phyloP scores from a whole-genome alignment of 2,797 vertebrate genomes.

The Atherinosoma microstoma region DNA sequence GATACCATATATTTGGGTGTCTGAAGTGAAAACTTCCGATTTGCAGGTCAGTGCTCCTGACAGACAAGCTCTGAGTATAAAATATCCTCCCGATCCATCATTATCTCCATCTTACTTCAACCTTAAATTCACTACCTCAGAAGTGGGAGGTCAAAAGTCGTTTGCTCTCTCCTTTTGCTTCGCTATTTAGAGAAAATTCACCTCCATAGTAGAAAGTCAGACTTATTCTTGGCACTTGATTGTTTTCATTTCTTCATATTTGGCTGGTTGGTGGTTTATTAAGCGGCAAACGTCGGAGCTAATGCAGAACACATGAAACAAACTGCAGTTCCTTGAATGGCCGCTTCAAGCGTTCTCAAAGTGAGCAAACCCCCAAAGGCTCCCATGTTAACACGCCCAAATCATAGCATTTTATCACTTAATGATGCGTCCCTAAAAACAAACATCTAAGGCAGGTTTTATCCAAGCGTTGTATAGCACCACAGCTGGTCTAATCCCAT shows the following conservation, averaged over 20 bases:
- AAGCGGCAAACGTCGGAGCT: too few species aligned
- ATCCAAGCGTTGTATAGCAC: background rate
- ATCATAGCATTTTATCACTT: too few species aligned
- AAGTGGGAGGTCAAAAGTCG: background rate
- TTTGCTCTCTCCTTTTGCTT: background rate
- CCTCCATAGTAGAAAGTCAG: background rate
- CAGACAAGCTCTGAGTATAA: background rate
- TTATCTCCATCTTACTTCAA: background rate
- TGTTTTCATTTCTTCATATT: too few species aligned
- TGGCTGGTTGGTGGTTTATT: too few species aligned
- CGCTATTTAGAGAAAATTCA: background rate
- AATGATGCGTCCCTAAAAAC: too few species aligned
- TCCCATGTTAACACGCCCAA: too few species aligned
- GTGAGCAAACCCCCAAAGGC: too few species aligned
- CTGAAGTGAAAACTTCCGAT: background rate
- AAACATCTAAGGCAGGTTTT: too few species aligned
- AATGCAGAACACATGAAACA: too few species aligned
- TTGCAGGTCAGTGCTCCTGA: background rate
- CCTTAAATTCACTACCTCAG: background rate
- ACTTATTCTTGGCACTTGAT: background rate
- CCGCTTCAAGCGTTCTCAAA: too few species aligned
- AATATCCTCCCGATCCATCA: background rate
- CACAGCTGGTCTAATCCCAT: background rate
- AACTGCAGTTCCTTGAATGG: too few species aligned
- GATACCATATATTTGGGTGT: conserved; percentile 12